Base-by-base conservation (phyloP, 2,797 vertebrate genomes). In the Amphiprion clarkii region DNA sequence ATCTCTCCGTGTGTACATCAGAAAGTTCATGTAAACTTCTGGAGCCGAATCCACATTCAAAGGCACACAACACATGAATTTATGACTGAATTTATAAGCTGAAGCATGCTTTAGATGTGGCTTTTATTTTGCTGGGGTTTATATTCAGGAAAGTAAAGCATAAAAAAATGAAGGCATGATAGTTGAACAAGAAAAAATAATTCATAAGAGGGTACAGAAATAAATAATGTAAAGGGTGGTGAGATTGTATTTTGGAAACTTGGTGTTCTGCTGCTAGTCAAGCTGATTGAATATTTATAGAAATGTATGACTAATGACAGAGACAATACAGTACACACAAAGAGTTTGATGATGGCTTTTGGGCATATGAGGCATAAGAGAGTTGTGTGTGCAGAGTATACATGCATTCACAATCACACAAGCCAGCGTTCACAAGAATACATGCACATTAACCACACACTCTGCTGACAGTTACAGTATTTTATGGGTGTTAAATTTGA, bases 251-350 rank as follows among this genome's bases (percentile, higher is more conserved):
- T 90, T 86, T 88, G 74, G 74, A 81, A 90, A 88, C 71, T 85
- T 86, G 81, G 83, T 75, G 76, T 86, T 86, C 56, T 60, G 81
- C 79, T 86, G 71, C 82, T 85, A 79, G 84, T 92, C 87, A 89
- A 79, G 77, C 86, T 92, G 87, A 91, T 93, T 90, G 90, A 91
- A 94, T 94, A 93, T 93, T 93, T 92, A 93, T 92, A 90, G 90
- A 91, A 90, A 84, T 78, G 76, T 90, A 81, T 93, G 89, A 92
- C 88, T 91, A 92, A 93, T 89, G 93, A 91, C 85, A 84, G 60
- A 87, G 82, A 88, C 87, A 82, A 85, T 81, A 77, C 76, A 84
- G 83, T 78, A 31, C 81, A 78, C 79, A 86, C 79, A 83, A 76
- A 81, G 67, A 82, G 74, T 90, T 79, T 90, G 87, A 90, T 89